These are phyloP conservation scores for Protonemura montana DNA, from an alignment of 2,888 invertebrate genomes.

Conservation along the genomic window DNA sequence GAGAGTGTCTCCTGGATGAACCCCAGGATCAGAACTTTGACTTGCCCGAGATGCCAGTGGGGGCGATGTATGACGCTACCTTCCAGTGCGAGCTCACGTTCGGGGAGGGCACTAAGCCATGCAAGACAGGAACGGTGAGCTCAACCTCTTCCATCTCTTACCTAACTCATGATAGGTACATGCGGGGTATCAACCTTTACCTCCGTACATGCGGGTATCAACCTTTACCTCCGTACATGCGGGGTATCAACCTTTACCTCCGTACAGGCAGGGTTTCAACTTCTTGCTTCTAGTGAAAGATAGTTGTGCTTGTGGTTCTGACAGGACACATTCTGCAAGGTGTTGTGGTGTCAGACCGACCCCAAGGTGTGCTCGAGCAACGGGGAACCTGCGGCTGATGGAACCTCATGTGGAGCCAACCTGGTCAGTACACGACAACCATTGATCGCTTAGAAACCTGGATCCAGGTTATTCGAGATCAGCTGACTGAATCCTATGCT, in stretches of 20 bases:
- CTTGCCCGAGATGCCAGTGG: constrained; percentile 67
- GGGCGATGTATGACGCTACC: constrained; percentile 71
- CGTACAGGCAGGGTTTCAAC: no score
- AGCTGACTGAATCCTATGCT: no score
- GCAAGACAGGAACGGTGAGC: constrained; percentile 29
- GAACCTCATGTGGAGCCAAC: constrained; percentile 70
- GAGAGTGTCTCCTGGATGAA: constrained; percentile 71
- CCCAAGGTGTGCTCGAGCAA: constrained; percentile 61
- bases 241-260: no score
- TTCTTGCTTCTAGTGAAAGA: no score
- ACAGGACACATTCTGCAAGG: constrained; percentile 56
- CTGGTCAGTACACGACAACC: constrained; percentile 61
- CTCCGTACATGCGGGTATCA: no score
- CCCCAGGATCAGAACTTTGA: constrained; percentile 66
- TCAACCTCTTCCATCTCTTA: constrained; percentile 48
- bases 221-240: no score
- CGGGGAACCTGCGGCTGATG: constrained; percentile 69
- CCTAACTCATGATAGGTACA: no score
- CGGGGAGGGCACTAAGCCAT: constrained; percentile 51
- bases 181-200: no score
- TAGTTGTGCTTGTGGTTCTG: not conserved
- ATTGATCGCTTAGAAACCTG: no score
- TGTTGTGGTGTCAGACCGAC: constrained; percentile 63
- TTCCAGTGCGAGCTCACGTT: constrained; percentile 67
- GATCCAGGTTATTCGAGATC: no score